A percentile compares a stretch with the other conserved stretches of the same genome.
These are phyloP conservation scores for Brachionus plicatilis DNA, from an alignment of 1,140 invertebrate species.

Conservation along the genomic window DNA sequence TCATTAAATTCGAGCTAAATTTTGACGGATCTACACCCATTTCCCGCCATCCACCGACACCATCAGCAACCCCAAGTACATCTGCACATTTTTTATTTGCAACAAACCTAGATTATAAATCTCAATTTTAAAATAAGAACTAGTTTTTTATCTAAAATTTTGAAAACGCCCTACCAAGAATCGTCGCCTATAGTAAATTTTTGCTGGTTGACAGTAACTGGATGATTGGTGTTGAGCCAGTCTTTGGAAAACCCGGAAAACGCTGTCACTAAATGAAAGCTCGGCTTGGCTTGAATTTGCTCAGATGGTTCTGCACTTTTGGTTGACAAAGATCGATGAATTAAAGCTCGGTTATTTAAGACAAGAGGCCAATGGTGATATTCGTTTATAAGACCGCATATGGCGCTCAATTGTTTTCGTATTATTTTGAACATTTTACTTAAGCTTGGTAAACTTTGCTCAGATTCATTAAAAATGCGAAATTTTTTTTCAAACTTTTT, in stretches of 20 bases:
- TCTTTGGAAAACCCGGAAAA: conserved; percentile 23
- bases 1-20: conserved; percentile 87
- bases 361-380: neutral
- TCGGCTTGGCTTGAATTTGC: neutral
- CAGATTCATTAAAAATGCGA: conserved; percentile 17
- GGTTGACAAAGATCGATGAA: neutral
- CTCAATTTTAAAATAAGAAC: neutral
- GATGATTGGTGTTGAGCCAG: neutral
- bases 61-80: conserved; percentile 78
- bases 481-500: neutral
- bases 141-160: neutral
- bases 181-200: conserved; percentile 1
- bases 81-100: conserved; percentile 7
- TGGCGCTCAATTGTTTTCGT: neutral
- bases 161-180: neutral
- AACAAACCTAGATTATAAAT: neutral
- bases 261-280: neutral
- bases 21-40: conserved; percentile 96
- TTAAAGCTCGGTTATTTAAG: neutral
- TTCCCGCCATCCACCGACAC: conserved; percentile 90
- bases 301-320: neutral
- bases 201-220: neutral
- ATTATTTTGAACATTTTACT: conserved; percentile 9
- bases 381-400: neutral
- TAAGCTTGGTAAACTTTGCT: neutral